A percentile compares a stretch with the other conserved stretches of the same genome.
Evolutionary conservation across 2,797 vertebrate species (phyloP).

Genomic region (Atherinosoma microstoma): DNA sequence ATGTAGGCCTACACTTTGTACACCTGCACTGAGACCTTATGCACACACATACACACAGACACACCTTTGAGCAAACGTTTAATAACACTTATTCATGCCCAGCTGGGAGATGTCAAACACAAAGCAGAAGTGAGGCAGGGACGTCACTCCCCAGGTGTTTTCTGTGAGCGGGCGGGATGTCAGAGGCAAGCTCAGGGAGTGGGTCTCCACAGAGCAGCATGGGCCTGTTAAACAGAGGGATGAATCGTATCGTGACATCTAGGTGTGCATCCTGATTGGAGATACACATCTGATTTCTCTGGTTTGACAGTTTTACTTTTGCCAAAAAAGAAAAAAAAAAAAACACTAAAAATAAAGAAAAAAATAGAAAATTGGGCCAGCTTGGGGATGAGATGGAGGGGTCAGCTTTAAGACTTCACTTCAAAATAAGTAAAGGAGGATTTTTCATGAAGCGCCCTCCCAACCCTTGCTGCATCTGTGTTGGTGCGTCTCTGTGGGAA

Average conservation of each 20-base stretch:
- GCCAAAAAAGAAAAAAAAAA: slow-evolving; percentile 56
- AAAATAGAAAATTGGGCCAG: slow-evolving; percentile 64
- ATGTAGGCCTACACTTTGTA: slow-evolving; percentile 50
- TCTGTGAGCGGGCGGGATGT: slow-evolving; percentile 52
- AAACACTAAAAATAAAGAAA: slow-evolving; percentile 11
- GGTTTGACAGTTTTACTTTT: slow-evolving; percentile 79
- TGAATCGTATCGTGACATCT: slow-evolving; percentile 47
- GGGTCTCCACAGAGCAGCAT: slow-evolving; percentile 77
- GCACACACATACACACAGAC: slow-evolving; percentile 22
- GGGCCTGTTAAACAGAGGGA: slow-evolving; percentile 55
- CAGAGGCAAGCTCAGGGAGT: slow-evolving; percentile 74
- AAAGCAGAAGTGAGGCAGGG: slow-evolving; percentile 63
- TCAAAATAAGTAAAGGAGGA: slow-evolving; percentile 31
- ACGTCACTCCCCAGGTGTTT: slow-evolving; percentile 50
- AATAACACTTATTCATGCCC: slow-evolving; percentile 59
- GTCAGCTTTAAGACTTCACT: slow-evolving; percentile 48
- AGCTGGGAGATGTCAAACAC: slow-evolving; percentile 64
- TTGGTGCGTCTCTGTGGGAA: slow-evolving; percentile 88
- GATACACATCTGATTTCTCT: slow-evolving; percentile 72
- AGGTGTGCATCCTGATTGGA: slow-evolving; percentile 62
- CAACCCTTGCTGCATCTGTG: slow-evolving; percentile 77
- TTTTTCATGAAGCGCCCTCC: slow-evolving; percentile 56
- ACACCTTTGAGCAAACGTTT: slow-evolving; percentile 50
- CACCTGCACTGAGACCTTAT: slow-evolving; percentile 61
- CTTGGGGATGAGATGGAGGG: slow-evolving; percentile 64